A percentile compares a stretch with the other conserved stretches of the same genome.
These are phyloP conservation scores for Pammene aurita DNA, from an alignment of 2,888 invertebrate genomes.

Conservation along the genomic window DNA sequence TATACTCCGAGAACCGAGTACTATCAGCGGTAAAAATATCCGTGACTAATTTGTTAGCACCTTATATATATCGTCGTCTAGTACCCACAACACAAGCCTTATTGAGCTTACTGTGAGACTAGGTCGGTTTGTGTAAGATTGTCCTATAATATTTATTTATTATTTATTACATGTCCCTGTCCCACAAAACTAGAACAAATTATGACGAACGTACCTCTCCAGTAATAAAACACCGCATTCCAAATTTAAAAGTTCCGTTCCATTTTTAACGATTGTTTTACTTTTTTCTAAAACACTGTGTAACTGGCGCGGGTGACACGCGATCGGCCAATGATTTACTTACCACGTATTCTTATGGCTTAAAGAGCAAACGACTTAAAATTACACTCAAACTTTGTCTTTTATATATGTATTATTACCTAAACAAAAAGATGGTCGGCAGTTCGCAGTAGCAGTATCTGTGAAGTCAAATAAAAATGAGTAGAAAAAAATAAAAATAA, in stretches of 20 bases:
- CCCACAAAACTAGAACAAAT: not conserved
- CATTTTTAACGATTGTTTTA: constrained; percentile 39
- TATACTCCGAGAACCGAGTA: too few species aligned
- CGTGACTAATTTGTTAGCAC: too few species aligned
- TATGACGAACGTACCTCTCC: constrained; percentile 15
- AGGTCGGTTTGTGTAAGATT: too few species aligned
- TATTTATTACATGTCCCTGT: constrained; percentile 17
- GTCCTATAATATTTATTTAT: too few species aligned
- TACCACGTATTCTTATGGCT: not conserved
- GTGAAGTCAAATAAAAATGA: too few species aligned
- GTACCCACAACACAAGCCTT: too few species aligned
- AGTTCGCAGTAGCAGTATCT: too few species aligned
- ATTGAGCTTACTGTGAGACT: too few species aligned
- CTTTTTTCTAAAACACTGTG: constrained; percentile 37
- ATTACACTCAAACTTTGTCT: not conserved
- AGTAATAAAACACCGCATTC: constrained; percentile 31
- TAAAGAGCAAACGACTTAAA: not conserved
- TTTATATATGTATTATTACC: too few species aligned
- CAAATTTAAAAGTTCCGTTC: constrained; percentile 38
- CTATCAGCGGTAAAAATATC: too few species aligned
- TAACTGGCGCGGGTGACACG: constrained; percentile 47
- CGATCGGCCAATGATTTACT: constrained; percentile 57
- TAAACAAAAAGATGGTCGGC: not conserved
- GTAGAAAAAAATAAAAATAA: too few species aligned
- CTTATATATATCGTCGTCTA: too few species aligned